phyloP scores from a whole-genome alignment of 1,140 invertebrate species.

The Wasmannia auropunctata region DNA sequence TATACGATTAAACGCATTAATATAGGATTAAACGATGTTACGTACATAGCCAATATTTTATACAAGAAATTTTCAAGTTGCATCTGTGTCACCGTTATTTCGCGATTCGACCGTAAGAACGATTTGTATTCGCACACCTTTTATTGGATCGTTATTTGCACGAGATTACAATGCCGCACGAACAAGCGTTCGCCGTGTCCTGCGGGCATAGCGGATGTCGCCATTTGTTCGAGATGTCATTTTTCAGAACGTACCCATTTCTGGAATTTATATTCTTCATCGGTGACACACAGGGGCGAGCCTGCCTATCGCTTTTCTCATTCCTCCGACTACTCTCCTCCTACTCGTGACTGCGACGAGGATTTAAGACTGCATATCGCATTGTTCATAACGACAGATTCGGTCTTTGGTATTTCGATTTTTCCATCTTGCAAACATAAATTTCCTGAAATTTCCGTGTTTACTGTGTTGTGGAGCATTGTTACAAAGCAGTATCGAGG shows the following conservation, averaged over 20 bases:
- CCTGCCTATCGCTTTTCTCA: not conserved
- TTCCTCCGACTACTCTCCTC: not conserved
- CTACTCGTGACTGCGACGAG: not conserved
- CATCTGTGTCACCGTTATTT: conserved; percentile 58
- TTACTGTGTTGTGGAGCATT: conserved; percentile 16
- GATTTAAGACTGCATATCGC: conserved; percentile 46
- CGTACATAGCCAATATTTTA: not conserved
- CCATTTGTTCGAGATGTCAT: conserved; percentile 75
- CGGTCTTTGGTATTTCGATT: conserved; percentile 5
- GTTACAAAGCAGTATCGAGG: conserved; percentile 6
- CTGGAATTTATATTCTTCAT: conserved; percentile 73
- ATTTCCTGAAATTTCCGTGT: conserved; percentile 28
- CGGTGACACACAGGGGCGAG: conserved; percentile 51
- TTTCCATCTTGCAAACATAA: conserved; percentile 18
- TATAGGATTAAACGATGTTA: not conserved
- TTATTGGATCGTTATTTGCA: conserved; percentile 75
- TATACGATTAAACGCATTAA: conserved; percentile 8
- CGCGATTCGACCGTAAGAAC: conserved; percentile 47
- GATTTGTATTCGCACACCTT: conserved; percentile 66
- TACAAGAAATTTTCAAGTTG: not conserved
- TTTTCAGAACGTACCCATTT: conserved; percentile 73
- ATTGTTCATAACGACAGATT: conserved; percentile 34
- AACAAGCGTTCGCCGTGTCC: conserved; percentile 57
- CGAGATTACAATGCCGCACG: conserved; percentile 68
- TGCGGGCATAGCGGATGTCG: conserved; percentile 68